Base-by-base conservation (phyloP, 23 tunicate species). In the Halocynthia aurantium region DNA sequence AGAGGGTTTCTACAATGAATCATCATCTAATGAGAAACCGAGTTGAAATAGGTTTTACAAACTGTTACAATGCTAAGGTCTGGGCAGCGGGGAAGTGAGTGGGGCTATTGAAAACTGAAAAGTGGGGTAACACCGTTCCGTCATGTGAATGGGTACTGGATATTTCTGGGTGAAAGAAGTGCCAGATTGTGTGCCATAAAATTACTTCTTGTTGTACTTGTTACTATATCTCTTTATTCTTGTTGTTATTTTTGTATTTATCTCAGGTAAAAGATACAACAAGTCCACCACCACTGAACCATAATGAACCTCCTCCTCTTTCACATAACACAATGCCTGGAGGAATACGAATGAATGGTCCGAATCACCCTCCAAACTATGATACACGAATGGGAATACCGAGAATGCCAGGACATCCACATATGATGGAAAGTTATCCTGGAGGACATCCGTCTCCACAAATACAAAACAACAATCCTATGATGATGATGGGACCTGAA, bases 231-330 rank as follows among this genome's bases (percentile, higher is more conserved):
- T 65, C 19, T 10, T 65, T 65, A 20, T 65, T 10, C 31, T 10
- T 15, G 31, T 19, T 67, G 19, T 72, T 72, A 10, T 50, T 61
- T 77, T 84, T 31, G 44, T 31, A 31, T 31, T 31, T 31, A 31
- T 31, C 44, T 52, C 81, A 90, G 97, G 97, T 90, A 19, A 90
- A 90, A 77, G 97, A 90, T 77, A 77, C 86, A 6, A 66, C 82
- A 10, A 84, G 90, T 67, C 97, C 97, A 12, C 97, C 86, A 5
- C 88, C 97, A 31, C 77, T 90, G 57, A 71, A 81, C 13, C 97
- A 90, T 57, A 75, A 78, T 54, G 88, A 75, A 6, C 77, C 72
- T 22, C 84, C 81, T 15, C 76, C 83, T 61, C 76, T 90, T 78
- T 8, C 76, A 10, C 90, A 90, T 15, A 84, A 85, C 19, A 86